These are phyloP conservation scores for Caligus rogercresseyi DNA, from an alignment of 1,140 invertebrate genomes.

Conservation along the genomic window DNA sequence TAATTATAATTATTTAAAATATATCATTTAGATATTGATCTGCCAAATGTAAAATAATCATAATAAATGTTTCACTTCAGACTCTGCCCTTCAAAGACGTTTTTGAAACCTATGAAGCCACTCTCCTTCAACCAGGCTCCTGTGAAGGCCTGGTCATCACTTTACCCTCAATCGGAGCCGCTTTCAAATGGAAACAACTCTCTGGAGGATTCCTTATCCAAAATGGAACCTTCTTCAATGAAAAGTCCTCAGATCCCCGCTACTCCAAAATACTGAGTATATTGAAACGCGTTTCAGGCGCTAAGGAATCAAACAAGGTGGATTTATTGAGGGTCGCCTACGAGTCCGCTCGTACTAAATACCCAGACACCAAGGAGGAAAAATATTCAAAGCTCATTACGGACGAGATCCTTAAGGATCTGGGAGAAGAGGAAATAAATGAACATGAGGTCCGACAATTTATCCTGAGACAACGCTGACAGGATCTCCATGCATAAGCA, in stretches of 20 bases:
- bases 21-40: too few species aligned
- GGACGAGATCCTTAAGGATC: neutral
- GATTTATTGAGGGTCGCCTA: neutral
- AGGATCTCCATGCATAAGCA: too few species aligned
- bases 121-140: neutral
- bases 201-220: neutral
- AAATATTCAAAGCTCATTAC: neutral
- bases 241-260: neutral
- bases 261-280: neutral
- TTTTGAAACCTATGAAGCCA: neutral
- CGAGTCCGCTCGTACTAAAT: neutral
- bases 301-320: neutral
- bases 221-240: neutral
- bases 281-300: neutral
- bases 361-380: too few species aligned
- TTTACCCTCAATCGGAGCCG: neutral
- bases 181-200: neutral
- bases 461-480: neutral
- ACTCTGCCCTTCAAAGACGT: neutral
- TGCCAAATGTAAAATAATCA: too few species aligned
- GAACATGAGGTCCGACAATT: neutral
- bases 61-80: too few species aligned
- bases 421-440: neutral
- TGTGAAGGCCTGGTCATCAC: neutral
- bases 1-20: too few species aligned